These are phyloP conservation scores for Dolichallabes microphthalmus DNA, from an alignment of 2,113 vertebrate species.

Conservation along the genomic window DNA sequence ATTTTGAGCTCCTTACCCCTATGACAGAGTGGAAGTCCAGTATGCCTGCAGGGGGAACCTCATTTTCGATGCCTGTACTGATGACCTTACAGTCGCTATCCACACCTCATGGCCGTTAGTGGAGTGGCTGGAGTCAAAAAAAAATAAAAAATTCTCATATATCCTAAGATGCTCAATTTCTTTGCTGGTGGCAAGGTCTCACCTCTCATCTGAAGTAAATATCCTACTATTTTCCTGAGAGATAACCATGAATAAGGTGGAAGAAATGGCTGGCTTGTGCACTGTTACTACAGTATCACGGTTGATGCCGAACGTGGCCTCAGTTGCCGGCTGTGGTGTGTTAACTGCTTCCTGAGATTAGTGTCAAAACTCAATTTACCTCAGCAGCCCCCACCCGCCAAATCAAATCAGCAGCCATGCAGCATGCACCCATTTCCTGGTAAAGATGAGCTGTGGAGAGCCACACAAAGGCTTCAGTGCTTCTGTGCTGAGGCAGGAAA, in stretches of 20 bases:
- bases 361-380: slow-evolving; percentile 64
- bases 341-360: slow-evolving; percentile 61
- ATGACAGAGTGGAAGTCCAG: not conserved
- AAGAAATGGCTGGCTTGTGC: slow-evolving; percentile 32
- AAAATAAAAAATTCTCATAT: no score
- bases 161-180: not conserved
- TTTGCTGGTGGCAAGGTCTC: not conserved
- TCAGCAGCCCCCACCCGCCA: slow-evolving; percentile 52
- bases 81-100: not conserved
- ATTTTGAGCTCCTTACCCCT: not conserved
- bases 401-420: slow-evolving; percentile 66
- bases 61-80: not conserved
- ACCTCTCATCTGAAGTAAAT: not conserved
- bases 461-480: slow-evolving; percentile 18
- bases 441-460: not conserved
- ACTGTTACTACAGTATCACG: slow-evolving; percentile 27
- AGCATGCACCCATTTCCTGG: slow-evolving; percentile 56
- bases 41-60: not conserved
- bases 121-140: not conserved
- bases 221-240: not conserved
- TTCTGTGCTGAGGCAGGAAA: slow-evolving; percentile 37
- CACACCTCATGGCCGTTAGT: not conserved
- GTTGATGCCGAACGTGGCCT: slow-evolving; percentile 24
- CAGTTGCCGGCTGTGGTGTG: slow-evolving; percentile 12
- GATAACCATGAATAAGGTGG: not conserved